Percentiles rank a stretch among this genome's conserved stretches.
These are phyloP conservation scores for Temnopleurus reevesii DNA, from an alignment of 53 echinoderm and acorn worm species.

Conservation along the genomic window DNA sequence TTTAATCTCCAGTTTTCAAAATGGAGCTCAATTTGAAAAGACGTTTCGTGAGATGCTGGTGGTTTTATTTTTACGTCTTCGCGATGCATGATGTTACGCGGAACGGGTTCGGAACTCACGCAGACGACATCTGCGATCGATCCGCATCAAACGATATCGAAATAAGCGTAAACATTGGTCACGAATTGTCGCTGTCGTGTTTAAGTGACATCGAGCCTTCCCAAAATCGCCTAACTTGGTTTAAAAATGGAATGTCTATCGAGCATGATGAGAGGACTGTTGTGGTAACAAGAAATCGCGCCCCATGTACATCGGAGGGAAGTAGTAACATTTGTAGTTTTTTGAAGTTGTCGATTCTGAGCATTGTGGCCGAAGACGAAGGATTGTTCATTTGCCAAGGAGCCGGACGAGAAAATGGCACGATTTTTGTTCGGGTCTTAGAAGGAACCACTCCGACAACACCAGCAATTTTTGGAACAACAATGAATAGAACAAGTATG, in stretches of 20 bases:
- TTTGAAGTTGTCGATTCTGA: not conserved
- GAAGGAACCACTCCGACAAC: not conserved
- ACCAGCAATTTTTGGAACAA: not conserved
- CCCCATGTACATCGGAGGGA: not conserved
- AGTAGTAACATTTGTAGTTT: not conserved
- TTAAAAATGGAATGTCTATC: not conserved
- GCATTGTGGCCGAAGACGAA: not conserved
- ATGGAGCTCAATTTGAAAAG: not conserved
- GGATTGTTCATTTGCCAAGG: slow-evolving; percentile 4
- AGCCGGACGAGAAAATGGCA: not conserved
- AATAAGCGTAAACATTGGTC: not conserved
- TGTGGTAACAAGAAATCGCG: not conserved
- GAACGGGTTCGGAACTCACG: not conserved
- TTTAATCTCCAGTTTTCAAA: not conserved
- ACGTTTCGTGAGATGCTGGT: not conserved
- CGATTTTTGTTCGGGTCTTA: not conserved
- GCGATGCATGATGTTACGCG: not conserved
- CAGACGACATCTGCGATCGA: slow-evolving; percentile 23
- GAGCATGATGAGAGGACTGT: not conserved
- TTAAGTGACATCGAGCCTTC: not conserved
- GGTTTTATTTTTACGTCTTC: not conserved
- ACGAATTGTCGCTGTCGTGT: not conserved
- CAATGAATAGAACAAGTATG: too few relatives aligned
- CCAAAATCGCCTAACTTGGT: not conserved
- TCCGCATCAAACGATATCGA: not conserved